Evolutionary conservation across 2,888 invertebrate species (phyloP), one percentile per base, ranked within the genome.

Genomic region (Ametastegia equiseti): DNA sequence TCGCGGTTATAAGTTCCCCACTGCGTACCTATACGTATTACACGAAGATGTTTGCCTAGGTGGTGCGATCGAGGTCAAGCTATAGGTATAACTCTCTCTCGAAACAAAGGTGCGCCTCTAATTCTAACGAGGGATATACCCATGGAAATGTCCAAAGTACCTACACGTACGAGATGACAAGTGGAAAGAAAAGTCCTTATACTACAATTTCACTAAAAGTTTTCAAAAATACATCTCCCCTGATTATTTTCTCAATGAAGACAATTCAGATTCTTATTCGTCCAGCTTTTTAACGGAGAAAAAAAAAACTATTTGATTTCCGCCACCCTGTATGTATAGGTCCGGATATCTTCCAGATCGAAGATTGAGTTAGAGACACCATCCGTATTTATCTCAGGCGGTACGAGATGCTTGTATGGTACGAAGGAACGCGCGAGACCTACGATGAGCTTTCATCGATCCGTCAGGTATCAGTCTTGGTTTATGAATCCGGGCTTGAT

Each of bases 51-150:
- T 87, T 88, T 86, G 82, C 73, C 75, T 36, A 83, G 71, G 80
- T 78, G 81, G 63, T 84, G 23, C 23, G 86, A 86, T 87, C 83
- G 85, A 85, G 81, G 84, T 60, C 42, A n/a, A n/a, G n/a, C 30
- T 69, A 50, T 57, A 73, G 81, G 81, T 79, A 63, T 83, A 82
- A 85, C 81, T 87, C 83, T 79, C 81, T 87, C 83, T 79, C 82
- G 80, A 89, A 88, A 89, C 86, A 89, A 89, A 87, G 89, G 89
- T 81, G 89, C 80, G 88, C 78, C 86, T 60, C n/a, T 71, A 27
- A 77, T 63, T 42, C 63, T 30, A 27, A 4, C 39, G 57, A 47
- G 75, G 60, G 23, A 13, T 47, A 23, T 19, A 27, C 11, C 11
- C 4, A n/a, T 3, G 47, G 47, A 71, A 47, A 67, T 39, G 19